Evolutionary conservation across 1,140 invertebrate species (phyloP).

Genomic region (Eufriesea mexicana): DNA sequence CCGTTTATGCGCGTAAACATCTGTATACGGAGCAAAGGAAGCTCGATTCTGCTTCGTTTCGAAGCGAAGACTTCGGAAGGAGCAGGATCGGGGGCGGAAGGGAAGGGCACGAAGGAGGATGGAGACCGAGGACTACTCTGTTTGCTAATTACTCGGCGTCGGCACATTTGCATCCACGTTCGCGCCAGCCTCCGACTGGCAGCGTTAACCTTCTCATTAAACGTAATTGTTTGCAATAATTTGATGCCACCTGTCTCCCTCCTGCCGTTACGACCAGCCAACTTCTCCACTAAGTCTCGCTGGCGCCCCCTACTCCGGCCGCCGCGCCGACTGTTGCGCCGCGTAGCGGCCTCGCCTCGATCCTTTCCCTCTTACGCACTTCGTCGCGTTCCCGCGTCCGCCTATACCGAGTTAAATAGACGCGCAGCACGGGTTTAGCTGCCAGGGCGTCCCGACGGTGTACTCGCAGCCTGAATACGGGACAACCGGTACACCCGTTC

Average conservation of each 20-base stretch:
- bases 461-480: slow-evolving; percentile 39
- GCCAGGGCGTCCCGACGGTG: neutral
- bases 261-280: slow-evolving; percentile 56
- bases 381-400: neutral
- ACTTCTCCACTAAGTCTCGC: slow-evolving; percentile 55
- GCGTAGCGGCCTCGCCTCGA: slow-evolving; percentile 34
- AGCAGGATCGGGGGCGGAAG: neutral
- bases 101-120: slow-evolving; percentile 20
- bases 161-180: slow-evolving; percentile 76
- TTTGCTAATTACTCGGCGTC: slow-evolving; percentile 77
- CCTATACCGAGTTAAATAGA: no score
- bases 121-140: slow-evolving; percentile 64
- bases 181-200: slow-evolving; percentile 59
- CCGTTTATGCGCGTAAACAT: slow-evolving; percentile 25
- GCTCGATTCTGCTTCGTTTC: slow-evolving; percentile 28
- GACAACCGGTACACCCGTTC: neutral
- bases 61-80: neutral
- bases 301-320: slow-evolving; percentile 27
- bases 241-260: slow-evolving; percentile 74
- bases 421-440: no score
- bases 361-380: neutral
- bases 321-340: slow-evolving; percentile 55
- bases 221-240: slow-evolving; percentile 80
- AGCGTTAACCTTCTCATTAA: slow-evolving; percentile 79
- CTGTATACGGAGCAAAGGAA: neutral